These are phyloP conservation scores for Hylaeus volcanicus DNA, from an alignment of 1,140 invertebrate genomes.

Conservation along the genomic window DNA sequence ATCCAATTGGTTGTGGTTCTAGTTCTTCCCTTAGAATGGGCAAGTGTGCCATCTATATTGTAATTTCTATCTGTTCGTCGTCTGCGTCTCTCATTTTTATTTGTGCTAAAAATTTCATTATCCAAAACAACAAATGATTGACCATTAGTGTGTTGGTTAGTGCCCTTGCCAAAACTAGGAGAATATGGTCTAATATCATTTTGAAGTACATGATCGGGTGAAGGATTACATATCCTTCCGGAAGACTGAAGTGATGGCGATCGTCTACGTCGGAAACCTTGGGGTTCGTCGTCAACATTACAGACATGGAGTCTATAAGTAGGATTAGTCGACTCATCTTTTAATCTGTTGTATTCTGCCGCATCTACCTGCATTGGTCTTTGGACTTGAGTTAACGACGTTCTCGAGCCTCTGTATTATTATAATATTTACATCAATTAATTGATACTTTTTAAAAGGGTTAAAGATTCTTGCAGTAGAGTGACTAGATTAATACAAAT, in stretches of 20 bases:
- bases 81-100: conserved; percentile 46
- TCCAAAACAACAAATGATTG: conserved; percentile 77
- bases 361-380: conserved; percentile 64
- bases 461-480: neutral
- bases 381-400: conserved; percentile 54
- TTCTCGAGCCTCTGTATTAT: conserved; percentile 60
- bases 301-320: conserved; percentile 78
- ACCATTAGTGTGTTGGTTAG: conserved; percentile 43
- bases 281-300: conserved; percentile 77
- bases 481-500: conserved; percentile 2
- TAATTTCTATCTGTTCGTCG: conserved; percentile 57
- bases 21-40: conserved; percentile 37
- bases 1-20: conserved; percentile 76
- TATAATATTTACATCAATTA: conserved; percentile 9
- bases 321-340: conserved; percentile 76
- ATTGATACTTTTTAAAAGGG: neutral
- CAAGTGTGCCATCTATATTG: conserved; percentile 47
- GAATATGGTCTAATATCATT: conserved; percentile 68
- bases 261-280: conserved; percentile 70
- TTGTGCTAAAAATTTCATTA: conserved; percentile 44
- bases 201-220: conserved; percentile 40
- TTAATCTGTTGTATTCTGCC: conserved; percentile 56
- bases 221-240: conserved; percentile 60
- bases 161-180: conserved; percentile 73
- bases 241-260: conserved; percentile 66